Evolutionary conservation across 2,888 invertebrate species (phyloP), one percentile per base, ranked within the genome.

Genomic region (Troides helena): DNA sequence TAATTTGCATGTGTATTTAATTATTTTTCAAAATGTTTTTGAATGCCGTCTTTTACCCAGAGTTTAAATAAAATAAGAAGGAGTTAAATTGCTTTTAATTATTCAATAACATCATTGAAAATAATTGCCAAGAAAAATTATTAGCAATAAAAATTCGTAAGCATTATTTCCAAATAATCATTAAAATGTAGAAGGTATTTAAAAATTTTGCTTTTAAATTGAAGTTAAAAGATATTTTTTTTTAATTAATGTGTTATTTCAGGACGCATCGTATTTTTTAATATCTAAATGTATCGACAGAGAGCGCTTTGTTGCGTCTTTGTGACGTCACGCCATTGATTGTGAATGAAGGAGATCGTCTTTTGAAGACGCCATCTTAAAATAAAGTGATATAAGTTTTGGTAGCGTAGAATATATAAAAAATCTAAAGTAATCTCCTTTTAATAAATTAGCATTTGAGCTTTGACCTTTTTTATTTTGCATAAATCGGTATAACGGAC

Each of bases 401-500:
- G 94, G 92, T 94, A 93, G 93, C 92, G 91, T 93, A 90, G 89
- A 87, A 80, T 87, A 86, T 81, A 88, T 82, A 86, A 81, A 84
- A 90, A 92, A 92, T 92, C 91, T 85, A 84, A 89, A 92, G 91
- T 91, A 90, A 92, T 92, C 92, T 81, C 82, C 79, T 79, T 82
- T 85, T 84, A 75, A 82, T 85, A 84, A 83, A 82, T 82, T 86
- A 86, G 83, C 78, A 84, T 87, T 88, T 83, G 84, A 83, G 85
- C 84, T 88, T 85, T 86, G 80, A 80, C 85, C 85, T 81, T 88
- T 88, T 86, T 85, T 81, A 85, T 83, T 84, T 79, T 76, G 79
- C 84, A 79, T 90, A 93, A 95, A 94, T 94, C 94, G 95, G 94
- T 94, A 94, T 95, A 94, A 95, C 95, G 95, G 95, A 96, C 96